Evolutionary conservation across 2,113 vertebrate genomes (phyloP).

Genomic region (Mirza zaza): DNA sequence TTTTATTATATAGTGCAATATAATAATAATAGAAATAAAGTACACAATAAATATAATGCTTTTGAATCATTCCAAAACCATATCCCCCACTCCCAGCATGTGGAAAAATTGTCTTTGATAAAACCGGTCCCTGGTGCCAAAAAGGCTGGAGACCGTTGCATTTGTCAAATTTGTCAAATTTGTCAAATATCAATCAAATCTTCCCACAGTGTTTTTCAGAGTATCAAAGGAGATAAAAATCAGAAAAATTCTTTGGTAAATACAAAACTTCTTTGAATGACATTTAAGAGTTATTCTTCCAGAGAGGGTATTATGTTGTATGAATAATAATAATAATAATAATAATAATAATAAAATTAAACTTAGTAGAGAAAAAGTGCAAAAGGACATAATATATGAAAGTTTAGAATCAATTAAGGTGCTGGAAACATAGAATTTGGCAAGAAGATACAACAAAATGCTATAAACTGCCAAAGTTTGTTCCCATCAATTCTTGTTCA

Average conservation of each 20-base stretch:
- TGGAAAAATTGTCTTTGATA: too few species aligned
- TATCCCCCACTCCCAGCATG: too few species aligned
- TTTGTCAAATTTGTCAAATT: not conserved
- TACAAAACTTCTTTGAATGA: not conserved
- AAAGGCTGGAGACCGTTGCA: too few species aligned
- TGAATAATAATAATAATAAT: not conserved
- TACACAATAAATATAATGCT: too few species aligned
- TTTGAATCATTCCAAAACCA: too few species aligned
- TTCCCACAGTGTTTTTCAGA: not conserved
- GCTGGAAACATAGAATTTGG: not conserved
- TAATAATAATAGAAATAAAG: too few species aligned
- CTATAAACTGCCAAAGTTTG: not conserved
- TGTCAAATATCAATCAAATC: not conserved
- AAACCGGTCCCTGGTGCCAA: too few species aligned
- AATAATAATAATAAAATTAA: not conserved
- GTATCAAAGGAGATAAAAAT: not conserved
- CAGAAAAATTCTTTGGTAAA: slow-evolving; percentile 21
- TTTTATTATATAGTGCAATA: too few species aligned
- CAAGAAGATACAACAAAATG: not conserved
- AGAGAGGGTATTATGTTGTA: not conserved
- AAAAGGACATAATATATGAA: not conserved
- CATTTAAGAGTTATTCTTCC: not conserved
- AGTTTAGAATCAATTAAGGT: not conserved
- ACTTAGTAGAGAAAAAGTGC: not conserved
- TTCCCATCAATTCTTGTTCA: not conserved